A percentile compares a stretch with the other conserved stretches of the same genome.
Evolutionary conservation across 2,113 vertebrate genomes (phyloP).

Genomic region (Tiliqua scincoides): DNA sequence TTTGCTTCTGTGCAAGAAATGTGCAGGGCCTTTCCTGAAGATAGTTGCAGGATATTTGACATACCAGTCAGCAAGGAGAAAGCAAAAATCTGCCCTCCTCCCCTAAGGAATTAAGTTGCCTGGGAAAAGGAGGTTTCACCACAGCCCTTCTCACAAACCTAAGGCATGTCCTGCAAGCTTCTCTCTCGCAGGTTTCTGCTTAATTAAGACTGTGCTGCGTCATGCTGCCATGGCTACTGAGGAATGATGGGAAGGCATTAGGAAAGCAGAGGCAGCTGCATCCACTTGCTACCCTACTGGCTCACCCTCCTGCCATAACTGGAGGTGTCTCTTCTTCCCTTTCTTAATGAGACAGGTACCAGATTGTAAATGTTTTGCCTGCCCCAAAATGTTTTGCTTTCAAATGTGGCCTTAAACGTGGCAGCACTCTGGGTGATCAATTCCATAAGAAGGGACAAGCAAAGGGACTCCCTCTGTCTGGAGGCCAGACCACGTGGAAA

Average conservation of each 20-base stretch:
- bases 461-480: fast-evolving
- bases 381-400: conserved; percentile 16
- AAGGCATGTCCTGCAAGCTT: neutral
- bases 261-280: neutral
- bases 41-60: neutral
- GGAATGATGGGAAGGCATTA: neutral
- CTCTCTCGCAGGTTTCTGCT: neutral
- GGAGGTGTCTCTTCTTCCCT: neutral
- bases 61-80: neutral
- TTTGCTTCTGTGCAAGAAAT: neutral
- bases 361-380: neutral
- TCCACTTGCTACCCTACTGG: neutral
- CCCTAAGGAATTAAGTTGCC: fast-evolving
- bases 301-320: fast-evolving
- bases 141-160: neutral
- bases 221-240: neutral
- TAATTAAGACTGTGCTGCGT: neutral
- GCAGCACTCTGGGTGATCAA: neutral
- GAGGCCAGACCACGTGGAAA: conserved; percentile 8
- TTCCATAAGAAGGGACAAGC: fast-evolving
- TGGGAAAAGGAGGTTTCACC: neutral
- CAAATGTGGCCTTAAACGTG: neutral
- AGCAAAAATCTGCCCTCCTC: neutral
- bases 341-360: neutral
- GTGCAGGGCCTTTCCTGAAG: neutral